phyloP scores from a whole-genome alignment of 2,888 invertebrate genomes.

The Trachelus tabidus region DNA sequence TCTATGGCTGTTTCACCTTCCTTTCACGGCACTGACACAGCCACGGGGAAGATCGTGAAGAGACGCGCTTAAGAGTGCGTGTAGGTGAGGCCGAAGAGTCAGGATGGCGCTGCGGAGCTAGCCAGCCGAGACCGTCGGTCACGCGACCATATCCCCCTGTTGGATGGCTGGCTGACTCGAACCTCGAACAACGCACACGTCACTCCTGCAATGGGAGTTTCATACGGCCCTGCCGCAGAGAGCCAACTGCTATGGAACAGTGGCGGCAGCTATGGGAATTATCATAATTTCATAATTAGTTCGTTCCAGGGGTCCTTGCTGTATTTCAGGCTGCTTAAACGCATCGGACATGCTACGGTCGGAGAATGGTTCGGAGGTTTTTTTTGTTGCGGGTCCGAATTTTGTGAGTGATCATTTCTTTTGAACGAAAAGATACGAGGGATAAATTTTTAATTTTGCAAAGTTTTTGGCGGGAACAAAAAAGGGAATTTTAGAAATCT shows the following conservation, averaged over 20 bases:
- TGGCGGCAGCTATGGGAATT: conserved; percentile 37
- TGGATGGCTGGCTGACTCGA: background rate
- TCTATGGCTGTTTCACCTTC: conserved; percentile 24
- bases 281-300: conserved; percentile 64
- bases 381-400: background rate
- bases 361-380: background rate
- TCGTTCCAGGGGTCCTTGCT: conserved; percentile 54
- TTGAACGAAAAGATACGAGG: background rate
- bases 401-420: background rate
- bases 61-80: background rate
- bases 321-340: conserved; percentile 49
- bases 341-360: conserved; percentile 46
- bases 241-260: background rate
- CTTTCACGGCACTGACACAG: conserved; percentile 27
- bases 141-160: conserved; percentile 53
- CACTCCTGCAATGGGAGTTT: conserved; percentile 1
- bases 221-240: background rate
- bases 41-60: conserved; percentile 15
- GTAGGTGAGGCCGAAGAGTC: conserved; percentile 26
- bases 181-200: background rate
- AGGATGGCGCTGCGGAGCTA: conserved; percentile 42
- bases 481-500: background rate
- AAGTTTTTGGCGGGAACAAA: background rate
- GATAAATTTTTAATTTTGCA: too few relatives aligned
- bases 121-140: conserved; percentile 56